phyloP scores from a whole-genome alignment of 2,888 invertebrate genomes.

The Cynaeus angustus region DNA sequence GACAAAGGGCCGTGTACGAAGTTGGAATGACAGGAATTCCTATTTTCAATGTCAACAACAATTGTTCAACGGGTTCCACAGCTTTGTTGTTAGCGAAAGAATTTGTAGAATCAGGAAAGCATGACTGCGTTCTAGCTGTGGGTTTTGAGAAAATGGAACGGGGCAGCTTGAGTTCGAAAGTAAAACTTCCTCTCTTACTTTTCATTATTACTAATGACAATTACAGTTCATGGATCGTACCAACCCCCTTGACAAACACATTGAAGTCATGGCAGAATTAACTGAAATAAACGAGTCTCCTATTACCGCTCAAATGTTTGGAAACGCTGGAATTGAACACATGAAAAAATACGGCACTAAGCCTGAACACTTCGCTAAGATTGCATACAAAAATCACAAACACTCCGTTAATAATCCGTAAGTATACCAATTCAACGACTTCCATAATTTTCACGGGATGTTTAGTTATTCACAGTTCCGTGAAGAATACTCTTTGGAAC shows the following conservation, averaged over 20 bases:
- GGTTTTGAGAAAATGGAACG: slow-evolving; percentile 99
- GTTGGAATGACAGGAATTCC: slow-evolving; percentile 98
- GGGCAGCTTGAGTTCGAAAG: slow-evolving; percentile 88
- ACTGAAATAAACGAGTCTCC: slow-evolving; percentile 89
- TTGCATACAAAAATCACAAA: slow-evolving; percentile 97
- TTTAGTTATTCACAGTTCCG: slow-evolving; percentile 92
- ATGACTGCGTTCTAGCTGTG: slow-evolving; percentile 91
- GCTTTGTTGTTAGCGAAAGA: slow-evolving; percentile 94
- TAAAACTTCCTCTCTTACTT: slow-evolving; percentile 62
- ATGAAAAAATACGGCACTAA: slow-evolving; percentile 97
- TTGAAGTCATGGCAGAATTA: slow-evolving; percentile 88
- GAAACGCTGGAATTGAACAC: slow-evolving; percentile 96
- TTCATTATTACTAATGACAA: slow-evolving; percentile 37
- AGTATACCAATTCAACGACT: slow-evolving; percentile 65
- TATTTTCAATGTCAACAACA: slow-evolving; percentile 98
- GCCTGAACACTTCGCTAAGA: slow-evolving; percentile 95
- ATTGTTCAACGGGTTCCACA: slow-evolving; percentile 97
- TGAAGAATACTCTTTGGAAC: slow-evolving; percentile 91
- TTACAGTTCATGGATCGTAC: slow-evolving; percentile 84
- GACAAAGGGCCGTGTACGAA: slow-evolving; percentile 95
- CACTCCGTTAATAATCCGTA: slow-evolving; percentile 97
- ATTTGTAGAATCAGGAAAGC: slow-evolving; percentile 89
- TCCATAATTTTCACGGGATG: slow-evolving; percentile 2
- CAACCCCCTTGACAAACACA: slow-evolving; percentile 92
- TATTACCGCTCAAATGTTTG: slow-evolving; percentile 95